Evolutionary conservation across 2,888 invertebrate species (phyloP).

Genomic region (Andrena praecox): DNA sequence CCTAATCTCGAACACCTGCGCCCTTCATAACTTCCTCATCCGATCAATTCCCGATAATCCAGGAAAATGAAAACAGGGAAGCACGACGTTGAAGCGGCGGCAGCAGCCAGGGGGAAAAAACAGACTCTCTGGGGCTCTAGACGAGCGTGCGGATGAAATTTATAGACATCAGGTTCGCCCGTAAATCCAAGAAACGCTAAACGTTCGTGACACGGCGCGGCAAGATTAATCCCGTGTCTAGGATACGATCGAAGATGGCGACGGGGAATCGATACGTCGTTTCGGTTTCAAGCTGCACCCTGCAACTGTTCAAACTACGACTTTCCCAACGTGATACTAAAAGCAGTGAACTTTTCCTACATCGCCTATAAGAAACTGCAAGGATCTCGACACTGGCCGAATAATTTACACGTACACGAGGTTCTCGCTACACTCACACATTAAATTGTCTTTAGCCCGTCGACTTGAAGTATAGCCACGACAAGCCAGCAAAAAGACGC

Average conservation of each 20-base stretch:
- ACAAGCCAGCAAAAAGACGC: neutral
- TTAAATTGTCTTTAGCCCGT: neutral
- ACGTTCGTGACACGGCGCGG: conserved; percentile 41
- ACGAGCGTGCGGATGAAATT: conserved; percentile 14
- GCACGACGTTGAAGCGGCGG: conserved; percentile 21
- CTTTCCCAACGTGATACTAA: no score
- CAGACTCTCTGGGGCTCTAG: conserved; percentile 5
- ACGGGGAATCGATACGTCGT: neutral
- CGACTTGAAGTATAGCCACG: neutral
- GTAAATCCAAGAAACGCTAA: conserved; percentile 56
- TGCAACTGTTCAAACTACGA: no score
- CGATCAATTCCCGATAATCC: conserved; percentile 70
- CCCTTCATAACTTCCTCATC: conserved; percentile 61
- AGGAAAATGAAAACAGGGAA: conserved; percentile 61
- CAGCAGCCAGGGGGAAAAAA: conserved; percentile 32
- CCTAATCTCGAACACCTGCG: conserved; percentile 68
- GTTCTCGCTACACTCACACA: neutral
- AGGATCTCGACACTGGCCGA: no score
- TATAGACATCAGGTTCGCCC: conserved; percentile 11
- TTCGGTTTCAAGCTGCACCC: no score
- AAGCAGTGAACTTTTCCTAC: no score
- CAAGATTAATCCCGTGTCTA: conserved; percentile 60
- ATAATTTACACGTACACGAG: neutral
- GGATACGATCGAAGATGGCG: conserved; percentile 33
- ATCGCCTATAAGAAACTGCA: no score